These are phyloP conservation scores for Triplophysa dalaica DNA, from an alignment of 2,113 vertebrate species.

Conservation along the genomic window DNA sequence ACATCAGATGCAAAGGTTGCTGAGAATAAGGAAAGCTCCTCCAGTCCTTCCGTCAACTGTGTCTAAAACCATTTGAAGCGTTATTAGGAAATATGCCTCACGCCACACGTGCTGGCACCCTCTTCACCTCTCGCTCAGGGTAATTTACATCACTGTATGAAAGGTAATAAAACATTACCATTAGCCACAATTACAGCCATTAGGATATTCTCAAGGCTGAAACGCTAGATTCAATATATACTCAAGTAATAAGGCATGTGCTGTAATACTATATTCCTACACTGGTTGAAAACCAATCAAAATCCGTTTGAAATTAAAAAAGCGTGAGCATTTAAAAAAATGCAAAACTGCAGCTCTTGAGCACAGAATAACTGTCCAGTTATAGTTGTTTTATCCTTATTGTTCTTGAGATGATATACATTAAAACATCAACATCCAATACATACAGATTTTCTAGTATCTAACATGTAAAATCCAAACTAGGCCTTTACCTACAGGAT, in stretches of 20 bases:
- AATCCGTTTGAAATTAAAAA: no score
- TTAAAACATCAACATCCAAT: no score
- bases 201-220: neutral
- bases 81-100: neutral
- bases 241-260: no score
- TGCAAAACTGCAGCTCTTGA: no score
- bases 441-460: no score
- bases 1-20: constrained; percentile 42
- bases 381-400: no score
- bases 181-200: neutral
- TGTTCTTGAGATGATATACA: no score
- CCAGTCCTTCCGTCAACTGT: constrained; percentile 23
- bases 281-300: no score
- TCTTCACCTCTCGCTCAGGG: neutral
- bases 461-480: neutral
- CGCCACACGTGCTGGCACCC: neutral
- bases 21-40: constrained; percentile 30
- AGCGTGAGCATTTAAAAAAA: no score
- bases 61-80: constrained; percentile 10
- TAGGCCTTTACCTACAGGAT: neutral
- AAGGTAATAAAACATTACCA: neutral
- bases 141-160: constrained; percentile 8
- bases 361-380: no score
- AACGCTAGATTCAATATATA: neutral
- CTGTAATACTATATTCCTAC: no score